phyloP scores from a whole-genome alignment of 1,140 invertebrate species.

The Drosophila arizonae region DNA sequence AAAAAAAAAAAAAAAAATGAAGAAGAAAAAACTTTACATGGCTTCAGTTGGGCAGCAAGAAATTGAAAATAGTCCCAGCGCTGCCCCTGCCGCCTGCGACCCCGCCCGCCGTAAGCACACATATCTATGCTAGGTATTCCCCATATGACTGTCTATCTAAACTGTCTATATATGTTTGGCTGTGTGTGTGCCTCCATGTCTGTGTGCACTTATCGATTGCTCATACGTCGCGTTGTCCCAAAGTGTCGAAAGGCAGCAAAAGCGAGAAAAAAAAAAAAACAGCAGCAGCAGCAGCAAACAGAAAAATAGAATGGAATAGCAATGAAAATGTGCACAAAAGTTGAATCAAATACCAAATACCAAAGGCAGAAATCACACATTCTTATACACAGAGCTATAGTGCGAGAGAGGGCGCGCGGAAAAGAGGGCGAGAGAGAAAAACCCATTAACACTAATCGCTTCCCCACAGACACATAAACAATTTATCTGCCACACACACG shows the following conservation, averaged over 20 bases:
- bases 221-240: conserved; percentile 59
- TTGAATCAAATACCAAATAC: conserved; percentile 74
- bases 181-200: conserved; percentile 30
- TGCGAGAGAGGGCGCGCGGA: too few species aligned
- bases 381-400: conserved; percentile 41
- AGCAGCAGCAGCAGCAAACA: conserved; percentile 5
- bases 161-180: conserved; percentile 46
- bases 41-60: conserved; percentile 67
- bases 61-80: conserved; percentile 67
- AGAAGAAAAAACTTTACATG: conserved; percentile 62
- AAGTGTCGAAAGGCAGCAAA: conserved; percentile 57
- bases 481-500: conserved; percentile 71
- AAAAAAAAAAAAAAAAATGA: not conserved
- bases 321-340: conserved; percentile 59
- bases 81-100: not conserved
- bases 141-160: conserved; percentile 77
- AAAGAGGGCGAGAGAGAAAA: conserved; percentile 33
- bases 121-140: conserved; percentile 57
- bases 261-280: conserved; percentile 17
- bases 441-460: conserved; percentile 81
- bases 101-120: conserved; percentile 10
- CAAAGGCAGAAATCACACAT: conserved; percentile 73
- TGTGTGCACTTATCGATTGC: conserved; percentile 76
- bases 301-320: conserved; percentile 45
- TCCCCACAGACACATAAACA: conserved; percentile 81